These are phyloP conservation scores for Heliornis fulica DNA, from an alignment of 2,113 vertebrate species.

Conservation along the genomic window DNA sequence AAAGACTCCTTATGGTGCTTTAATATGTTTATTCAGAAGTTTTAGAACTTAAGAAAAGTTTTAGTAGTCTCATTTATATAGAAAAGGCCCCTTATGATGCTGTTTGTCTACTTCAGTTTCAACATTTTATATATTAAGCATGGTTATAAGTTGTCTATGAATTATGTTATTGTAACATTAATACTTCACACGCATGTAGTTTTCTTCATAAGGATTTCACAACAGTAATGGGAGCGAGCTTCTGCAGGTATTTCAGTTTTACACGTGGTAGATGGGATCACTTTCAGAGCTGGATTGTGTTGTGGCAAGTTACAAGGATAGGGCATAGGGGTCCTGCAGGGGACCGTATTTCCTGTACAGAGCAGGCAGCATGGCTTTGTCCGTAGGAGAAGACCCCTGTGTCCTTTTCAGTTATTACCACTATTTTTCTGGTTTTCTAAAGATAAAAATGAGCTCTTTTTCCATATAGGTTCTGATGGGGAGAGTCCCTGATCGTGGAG, in stretches of 20 bases:
- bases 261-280: not conserved
- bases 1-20: too few species aligned
- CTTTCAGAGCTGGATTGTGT: not conserved
- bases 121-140: too few species aligned
- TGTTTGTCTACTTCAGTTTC: too few species aligned
- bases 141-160: too few species aligned
- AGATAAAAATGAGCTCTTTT: not conserved
- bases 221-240: not conserved
- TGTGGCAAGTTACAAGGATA: not conserved
- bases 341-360: not conserved
- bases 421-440: accelerated
- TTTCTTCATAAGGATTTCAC: not conserved
- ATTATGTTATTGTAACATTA: not conserved
- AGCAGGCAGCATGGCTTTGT: not conserved
- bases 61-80: too few species aligned
- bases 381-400: not conserved
- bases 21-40: too few species aligned
- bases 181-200: not conserved
- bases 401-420: not conserved
- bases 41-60: too few species aligned
- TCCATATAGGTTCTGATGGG: conserved; percentile 89
- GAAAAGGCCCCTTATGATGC: too few species aligned
- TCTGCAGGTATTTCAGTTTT: not conserved
- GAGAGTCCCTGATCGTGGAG: conserved; percentile 93
- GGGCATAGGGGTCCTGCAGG: not conserved